Evolutionary conservation across 2,888 invertebrate species (phyloP).

Genomic region (Boloria selene): DNA sequence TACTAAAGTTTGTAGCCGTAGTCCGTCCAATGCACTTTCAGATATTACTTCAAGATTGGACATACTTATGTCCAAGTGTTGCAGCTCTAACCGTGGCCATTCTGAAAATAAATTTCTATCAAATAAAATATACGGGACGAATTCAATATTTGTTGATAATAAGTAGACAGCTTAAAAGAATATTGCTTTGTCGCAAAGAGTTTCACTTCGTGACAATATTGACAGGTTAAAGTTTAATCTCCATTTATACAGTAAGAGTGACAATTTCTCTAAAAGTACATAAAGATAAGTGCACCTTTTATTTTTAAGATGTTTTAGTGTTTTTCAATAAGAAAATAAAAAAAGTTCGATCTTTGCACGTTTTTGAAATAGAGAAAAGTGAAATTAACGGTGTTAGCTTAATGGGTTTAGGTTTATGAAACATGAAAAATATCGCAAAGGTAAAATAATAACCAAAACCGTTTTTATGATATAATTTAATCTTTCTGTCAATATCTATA

Average conservation of each 20-base stretch:
- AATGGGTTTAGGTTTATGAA: too few species aligned
- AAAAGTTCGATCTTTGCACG: too few species aligned
- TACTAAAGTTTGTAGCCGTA: slow-evolving; percentile 90
- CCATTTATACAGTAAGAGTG: not conserved
- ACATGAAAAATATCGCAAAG: too few species aligned
- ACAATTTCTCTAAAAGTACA: too few species aligned
- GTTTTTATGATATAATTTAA: too few species aligned
- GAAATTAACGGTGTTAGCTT: too few species aligned
- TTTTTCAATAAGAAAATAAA: too few species aligned
- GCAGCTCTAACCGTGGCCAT: slow-evolving; percentile 89
- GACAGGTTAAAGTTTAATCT: slow-evolving; percentile 9
- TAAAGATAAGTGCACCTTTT: too few species aligned
- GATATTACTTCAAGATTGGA: slow-evolving; percentile 91
- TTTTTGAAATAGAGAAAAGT: too few species aligned
- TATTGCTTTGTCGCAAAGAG: slow-evolving; percentile 15
- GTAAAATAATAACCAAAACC: too few species aligned
- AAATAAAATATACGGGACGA: slow-evolving; percentile 22
- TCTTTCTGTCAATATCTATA: too few species aligned
- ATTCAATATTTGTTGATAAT: slow-evolving; percentile 24
- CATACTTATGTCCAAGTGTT: slow-evolving; percentile 91
- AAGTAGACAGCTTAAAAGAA: slow-evolving; percentile 19
- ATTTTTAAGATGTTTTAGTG: too few species aligned
- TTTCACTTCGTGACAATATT: not conserved
- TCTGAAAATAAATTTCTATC: slow-evolving; percentile 75
- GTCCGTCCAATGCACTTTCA: slow-evolving; percentile 89